Conservation (phyloP, 2,797 vertebrate genomes). For the Alfaro cultratus region DNA sequence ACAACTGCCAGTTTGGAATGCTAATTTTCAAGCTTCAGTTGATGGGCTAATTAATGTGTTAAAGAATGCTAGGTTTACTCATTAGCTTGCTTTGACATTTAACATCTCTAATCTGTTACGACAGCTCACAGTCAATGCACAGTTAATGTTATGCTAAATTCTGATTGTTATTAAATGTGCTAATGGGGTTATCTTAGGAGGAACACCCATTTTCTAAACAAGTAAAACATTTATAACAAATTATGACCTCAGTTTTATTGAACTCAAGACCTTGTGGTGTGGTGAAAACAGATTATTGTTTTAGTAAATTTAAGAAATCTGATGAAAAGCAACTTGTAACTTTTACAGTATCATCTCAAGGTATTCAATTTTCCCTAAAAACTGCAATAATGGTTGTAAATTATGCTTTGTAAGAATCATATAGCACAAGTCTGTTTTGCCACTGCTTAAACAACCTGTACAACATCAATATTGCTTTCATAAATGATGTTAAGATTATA, state of each 20-base stretch:
- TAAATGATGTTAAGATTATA: background rate
- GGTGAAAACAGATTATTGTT: background rate
- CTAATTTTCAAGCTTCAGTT: constrained; percentile 39
- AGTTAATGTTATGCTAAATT: constrained; percentile 24
- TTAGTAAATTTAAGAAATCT: background rate
- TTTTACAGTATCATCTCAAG: background rate
- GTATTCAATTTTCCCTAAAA: background rate
- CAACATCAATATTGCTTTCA: background rate
- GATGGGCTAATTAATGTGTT: constrained; percentile 33
- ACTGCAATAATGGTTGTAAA: background rate
- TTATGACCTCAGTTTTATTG: background rate
- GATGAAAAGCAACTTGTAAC: background rate
- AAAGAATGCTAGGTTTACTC: constrained; percentile 19
- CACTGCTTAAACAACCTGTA: background rate
- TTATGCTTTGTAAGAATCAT: background rate
- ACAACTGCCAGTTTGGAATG: constrained; percentile 20
- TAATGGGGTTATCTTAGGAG: background rate
- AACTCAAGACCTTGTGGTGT: background rate
- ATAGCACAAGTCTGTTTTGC: background rate
- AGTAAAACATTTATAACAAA: constrained; percentile 7
- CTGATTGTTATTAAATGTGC: constrained; percentile 20
- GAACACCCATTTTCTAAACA: background rate
- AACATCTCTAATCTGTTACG: constrained; percentile 31
- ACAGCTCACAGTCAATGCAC: constrained; percentile 30
- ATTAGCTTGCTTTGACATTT: constrained; percentile 38